A percentile compares a stretch with the other conserved stretches of the same genome.
Evolutionary conservation across 2,113 vertebrate species (phyloP).

Genomic region (Synodontis membranacea): DNA sequence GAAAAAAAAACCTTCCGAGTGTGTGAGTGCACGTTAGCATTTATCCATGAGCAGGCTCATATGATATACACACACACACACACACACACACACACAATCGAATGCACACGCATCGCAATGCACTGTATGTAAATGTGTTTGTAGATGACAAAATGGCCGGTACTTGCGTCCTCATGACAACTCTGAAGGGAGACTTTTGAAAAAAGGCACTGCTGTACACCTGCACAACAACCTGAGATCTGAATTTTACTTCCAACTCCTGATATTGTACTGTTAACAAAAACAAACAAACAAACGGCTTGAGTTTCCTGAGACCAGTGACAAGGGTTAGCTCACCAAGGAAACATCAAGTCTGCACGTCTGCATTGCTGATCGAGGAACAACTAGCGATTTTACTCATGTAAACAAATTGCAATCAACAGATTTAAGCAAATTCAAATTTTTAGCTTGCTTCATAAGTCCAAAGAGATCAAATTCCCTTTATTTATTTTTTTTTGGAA

Average conservation of each 20-base stretch:
- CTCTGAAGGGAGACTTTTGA: neutral
- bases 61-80: conserved; percentile 19
- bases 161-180: conserved; percentile 18
- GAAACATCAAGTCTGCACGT: neutral
- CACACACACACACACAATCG: conserved; percentile 10
- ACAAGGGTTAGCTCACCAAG: neutral
- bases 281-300: neutral
- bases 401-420: neutral
- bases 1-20: conserved; percentile 27
- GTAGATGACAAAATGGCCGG: neutral
- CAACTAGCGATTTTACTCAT: neutral
- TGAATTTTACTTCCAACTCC: neutral
- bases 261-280: neutral
- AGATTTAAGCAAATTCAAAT: neutral
- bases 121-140: conserved; percentile 48
- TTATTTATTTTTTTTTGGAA: neutral
- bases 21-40: conserved; percentile 17
- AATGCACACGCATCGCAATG: conserved; percentile 37
- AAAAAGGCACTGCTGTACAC: neutral
- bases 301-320: neutral
- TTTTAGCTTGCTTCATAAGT: neutral
- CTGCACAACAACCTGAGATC: neutral
- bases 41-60: conserved; percentile 53
- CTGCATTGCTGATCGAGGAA: neutral
- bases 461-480: neutral